These are phyloP conservation scores for Pachyseris speciosa DNA, from an alignment of 64 coral and sea anemone genomes.

Conservation along the genomic window DNA sequence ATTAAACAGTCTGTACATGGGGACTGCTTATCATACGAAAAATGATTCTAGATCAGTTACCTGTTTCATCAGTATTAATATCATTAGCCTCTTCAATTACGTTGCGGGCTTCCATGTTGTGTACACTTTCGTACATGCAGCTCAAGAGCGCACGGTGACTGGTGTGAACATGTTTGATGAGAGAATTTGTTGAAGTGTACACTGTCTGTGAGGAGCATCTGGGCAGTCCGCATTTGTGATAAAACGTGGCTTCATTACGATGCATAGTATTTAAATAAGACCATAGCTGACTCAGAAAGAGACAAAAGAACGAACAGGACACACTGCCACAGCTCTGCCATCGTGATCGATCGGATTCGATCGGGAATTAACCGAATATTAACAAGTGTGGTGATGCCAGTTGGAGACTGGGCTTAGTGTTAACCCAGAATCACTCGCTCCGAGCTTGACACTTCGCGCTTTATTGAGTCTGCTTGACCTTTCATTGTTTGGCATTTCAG, in stretches of 20 bases:
- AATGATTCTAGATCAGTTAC: not conserved
- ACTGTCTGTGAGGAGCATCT: not conserved
- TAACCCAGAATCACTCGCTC: not conserved
- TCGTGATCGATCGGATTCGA: not conserved
- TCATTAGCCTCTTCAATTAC: not conserved
- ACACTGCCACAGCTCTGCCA: not conserved
- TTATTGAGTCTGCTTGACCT: not conserved
- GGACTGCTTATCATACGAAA: not conserved
- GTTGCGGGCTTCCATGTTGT: not conserved
- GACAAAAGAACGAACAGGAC: not conserved
- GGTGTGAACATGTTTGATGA: not conserved
- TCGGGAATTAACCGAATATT: too few relatives aligned
- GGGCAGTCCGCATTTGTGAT: not conserved
- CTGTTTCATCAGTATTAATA: not conserved
- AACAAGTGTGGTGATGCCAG: too few relatives aligned
- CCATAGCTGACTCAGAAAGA: not conserved
- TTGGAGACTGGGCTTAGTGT: not conserved
- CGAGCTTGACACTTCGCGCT: too few relatives aligned
- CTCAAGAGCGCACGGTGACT: not conserved
- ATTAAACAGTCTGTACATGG: not conserved
- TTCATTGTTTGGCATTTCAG: too few relatives aligned
- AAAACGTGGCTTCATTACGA: not conserved
- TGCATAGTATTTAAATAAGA: not conserved
- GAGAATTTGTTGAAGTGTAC: not conserved
- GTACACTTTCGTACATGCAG: not conserved